Evolutionary conservation across 92 coral and sea anemone genomes (phyloP), one percentile per base, ranked within the genome.

Genomic region (Isaurus tuberculatus): DNA sequence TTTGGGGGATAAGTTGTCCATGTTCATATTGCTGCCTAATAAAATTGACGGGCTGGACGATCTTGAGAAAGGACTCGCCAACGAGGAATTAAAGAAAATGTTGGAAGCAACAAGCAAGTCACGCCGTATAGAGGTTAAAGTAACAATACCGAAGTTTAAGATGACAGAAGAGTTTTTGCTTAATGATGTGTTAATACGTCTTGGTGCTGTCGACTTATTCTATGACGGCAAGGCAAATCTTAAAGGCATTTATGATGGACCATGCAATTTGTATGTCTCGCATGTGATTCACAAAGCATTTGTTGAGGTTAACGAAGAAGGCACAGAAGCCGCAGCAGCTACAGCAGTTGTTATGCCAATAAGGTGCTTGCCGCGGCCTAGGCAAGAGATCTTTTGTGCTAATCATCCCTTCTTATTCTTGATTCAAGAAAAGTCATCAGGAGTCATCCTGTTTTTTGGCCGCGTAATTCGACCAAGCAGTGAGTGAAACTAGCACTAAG

Each of bases 271-370:
- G 25, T 83, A 78, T 83, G 95, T 95, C 42, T 89, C 98, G 20
- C 83, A 88, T 10, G 65, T 73, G 23, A 73, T 73, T 5, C 98
- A 95, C 87, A 90, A 95, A 86, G 95, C 98, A 10, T 95, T 93
- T 86, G 95, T 95, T 46, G 98, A 95, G 66, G 98, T 95, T 5
- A 91, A 91, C 68, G 95, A 95, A 71, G 88, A 95, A 64, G 98
- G 98, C 8, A 93, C 98, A 33, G 98, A 95, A 65, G 95, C 98
- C 4, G 98, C 98, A 0, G 98, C 98, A 28, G 98, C 98, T 0
- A 91, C 95, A 0, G 98, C 88, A 0, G 92, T 81, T 42, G 90
- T 89, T 17, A 83, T 91, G 87, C 80, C 64, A 75, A 40, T 83
- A 14, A 79, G 70, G 79, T 31, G 78, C 9, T 71, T 69, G n/a